phyloP scores from a whole-genome alignment of 2,113 vertebrate species.

The Corythornis vintsioides region DNA sequence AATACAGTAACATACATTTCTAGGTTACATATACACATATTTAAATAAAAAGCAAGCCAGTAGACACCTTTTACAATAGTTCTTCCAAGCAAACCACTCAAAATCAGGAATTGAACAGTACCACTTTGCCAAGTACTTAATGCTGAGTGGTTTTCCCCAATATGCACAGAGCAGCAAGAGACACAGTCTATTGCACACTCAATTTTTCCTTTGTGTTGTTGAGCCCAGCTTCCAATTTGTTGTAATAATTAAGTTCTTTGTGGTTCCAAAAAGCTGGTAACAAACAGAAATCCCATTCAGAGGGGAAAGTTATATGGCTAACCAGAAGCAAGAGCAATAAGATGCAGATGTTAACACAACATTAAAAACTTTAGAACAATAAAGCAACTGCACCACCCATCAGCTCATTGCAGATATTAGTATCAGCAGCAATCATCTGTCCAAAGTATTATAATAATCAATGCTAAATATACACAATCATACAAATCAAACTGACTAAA shows the following conservation, averaged over 20 bases:
- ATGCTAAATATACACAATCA: not conserved
- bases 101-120: not conserved
- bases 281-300: not conserved
- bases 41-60: not conserved
- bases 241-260: not conserved
- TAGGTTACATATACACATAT: not conserved
- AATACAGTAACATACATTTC: not conserved
- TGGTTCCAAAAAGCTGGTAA: not conserved
- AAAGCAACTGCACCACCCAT: not conserved
- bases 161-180: not conserved
- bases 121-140: not conserved
- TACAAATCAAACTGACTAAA: not conserved
- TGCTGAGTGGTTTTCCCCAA: not conserved
- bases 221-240: not conserved
- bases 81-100: not conserved
- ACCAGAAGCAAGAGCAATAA: not conserved
- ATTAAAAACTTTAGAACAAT: not conserved
- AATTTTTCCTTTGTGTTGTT: not conserved
- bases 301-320: not conserved
- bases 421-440: not conserved
- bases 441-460: not conserved
- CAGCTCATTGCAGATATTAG: not conserved
- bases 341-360: not conserved
- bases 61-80: not conserved
- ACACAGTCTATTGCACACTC: not conserved